Conservation (phyloP, 1,140 invertebrate species). For the Zaprionus inermis region DNA sequence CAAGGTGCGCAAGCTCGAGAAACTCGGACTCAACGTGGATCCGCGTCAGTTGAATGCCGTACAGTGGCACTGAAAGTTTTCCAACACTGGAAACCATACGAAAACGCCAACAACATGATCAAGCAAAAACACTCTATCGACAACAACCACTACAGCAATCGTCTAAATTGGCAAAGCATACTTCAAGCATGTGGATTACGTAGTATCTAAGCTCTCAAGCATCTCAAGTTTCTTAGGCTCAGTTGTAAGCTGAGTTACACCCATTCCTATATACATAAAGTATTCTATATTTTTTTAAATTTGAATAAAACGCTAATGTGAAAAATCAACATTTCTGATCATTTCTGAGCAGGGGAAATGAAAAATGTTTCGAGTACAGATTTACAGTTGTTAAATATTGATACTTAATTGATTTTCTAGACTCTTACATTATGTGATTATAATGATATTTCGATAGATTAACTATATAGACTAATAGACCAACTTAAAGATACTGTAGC, state of each 20-base stretch:
- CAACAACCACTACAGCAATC: conserved; percentile 11
- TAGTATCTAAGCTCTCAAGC: conserved; percentile 47
- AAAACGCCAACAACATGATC: too few species aligned
- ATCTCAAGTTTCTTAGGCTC: conserved; percentile 66
- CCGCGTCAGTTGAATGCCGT: conserved; percentile 46
- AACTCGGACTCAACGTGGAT: conserved; percentile 64
- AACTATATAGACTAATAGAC: neutral
- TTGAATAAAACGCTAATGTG: conserved; percentile 11
- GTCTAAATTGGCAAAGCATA: conserved; percentile 38
- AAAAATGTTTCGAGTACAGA: too few species aligned
- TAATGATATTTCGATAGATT: too few species aligned
- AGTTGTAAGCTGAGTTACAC: conserved; percentile 41
- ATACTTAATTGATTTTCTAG: neutral
- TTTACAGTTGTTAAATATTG: too few species aligned
- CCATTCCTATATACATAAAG: neutral
- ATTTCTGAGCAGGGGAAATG: too few species aligned
- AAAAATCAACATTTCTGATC: too few species aligned
- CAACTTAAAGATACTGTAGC: neutral
- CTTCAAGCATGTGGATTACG: conserved; percentile 66
- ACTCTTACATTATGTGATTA: too few species aligned
- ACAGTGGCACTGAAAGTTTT: conserved; percentile 45
- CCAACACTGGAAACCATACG: neutral
- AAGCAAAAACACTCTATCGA: neutral
- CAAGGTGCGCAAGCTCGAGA: conserved; percentile 71
- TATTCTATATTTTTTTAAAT: conserved; percentile 22